Evolutionary conservation across 2,888 invertebrate species (phyloP).

Genomic region (Thymelicus lineola): DNA sequence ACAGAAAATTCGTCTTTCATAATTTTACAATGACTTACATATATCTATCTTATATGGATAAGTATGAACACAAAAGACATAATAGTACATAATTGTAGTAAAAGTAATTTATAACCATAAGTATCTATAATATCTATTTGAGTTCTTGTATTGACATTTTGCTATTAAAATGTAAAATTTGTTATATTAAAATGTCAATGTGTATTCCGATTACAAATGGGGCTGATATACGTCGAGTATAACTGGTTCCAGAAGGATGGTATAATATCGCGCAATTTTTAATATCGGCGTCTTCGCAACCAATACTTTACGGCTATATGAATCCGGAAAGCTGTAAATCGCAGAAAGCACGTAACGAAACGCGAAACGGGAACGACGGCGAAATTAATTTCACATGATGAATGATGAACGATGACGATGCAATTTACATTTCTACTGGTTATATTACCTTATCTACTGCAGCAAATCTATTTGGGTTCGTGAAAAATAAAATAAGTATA

Average conservation of each 20-base stretch:
- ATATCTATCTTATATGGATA: too few relatives aligned
- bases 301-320: slow-evolving; percentile 67
- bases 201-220: neutral
- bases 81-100: too few relatives aligned
- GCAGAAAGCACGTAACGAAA: slow-evolving; percentile 68
- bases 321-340: slow-evolving; percentile 70
- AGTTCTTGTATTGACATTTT: neutral
- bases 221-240: slow-evolving; percentile 3
- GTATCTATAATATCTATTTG: too few relatives aligned
- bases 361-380: slow-evolving; percentile 62
- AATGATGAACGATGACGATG: slow-evolving; percentile 80
- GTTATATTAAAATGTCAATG: too few relatives aligned
- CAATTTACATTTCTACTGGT: slow-evolving; percentile 71
- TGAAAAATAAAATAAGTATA: slow-evolving; percentile 22
- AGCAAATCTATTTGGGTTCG: slow-evolving; percentile 29
- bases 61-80: too few relatives aligned
- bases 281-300: slow-evolving; percentile 58
- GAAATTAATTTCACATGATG: slow-evolving; percentile 82
- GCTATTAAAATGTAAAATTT: neutral
- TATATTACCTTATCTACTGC: slow-evolving; percentile 35
- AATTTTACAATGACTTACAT: too few relatives aligned
- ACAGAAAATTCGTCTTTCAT: too few relatives aligned
- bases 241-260: slow-evolving; percentile 11
- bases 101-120: too few relatives aligned
- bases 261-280: slow-evolving; percentile 53